These are phyloP conservation scores for Brachionus calyciflorus DNA, from an alignment of 1,140 invertebrate species.

Conservation along the genomic window DNA sequence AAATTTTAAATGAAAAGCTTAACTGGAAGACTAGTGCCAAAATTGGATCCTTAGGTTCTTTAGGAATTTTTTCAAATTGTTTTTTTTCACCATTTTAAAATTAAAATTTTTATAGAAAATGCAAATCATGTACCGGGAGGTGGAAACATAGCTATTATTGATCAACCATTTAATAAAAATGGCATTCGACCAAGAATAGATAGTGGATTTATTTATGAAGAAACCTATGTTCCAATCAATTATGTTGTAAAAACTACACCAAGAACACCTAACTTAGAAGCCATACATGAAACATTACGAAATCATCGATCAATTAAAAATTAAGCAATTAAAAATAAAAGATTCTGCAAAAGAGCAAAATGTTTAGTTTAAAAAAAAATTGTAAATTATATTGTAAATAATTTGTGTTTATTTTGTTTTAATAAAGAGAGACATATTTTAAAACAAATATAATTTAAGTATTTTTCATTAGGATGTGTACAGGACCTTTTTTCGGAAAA, in stretches of 20 bases:
- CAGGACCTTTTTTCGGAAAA: too few species aligned
- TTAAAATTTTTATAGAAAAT: slow-evolving; percentile 25
- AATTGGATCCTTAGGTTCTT: slow-evolving; percentile 40
- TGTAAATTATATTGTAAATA: too few species aligned
- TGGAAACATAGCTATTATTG: slow-evolving; percentile 14
- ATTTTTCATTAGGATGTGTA: too few species aligned
- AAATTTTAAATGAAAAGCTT: slow-evolving; percentile 39
- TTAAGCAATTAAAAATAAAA: too few species aligned
- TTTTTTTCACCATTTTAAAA: too few species aligned
- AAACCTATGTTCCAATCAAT: neutral
- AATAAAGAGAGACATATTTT: too few species aligned
- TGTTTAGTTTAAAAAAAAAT: too few species aligned
- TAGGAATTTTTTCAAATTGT: too few species aligned
- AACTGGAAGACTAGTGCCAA: slow-evolving; percentile 20
- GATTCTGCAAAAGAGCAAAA: too few species aligned
- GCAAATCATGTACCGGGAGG: slow-evolving; percentile 11
- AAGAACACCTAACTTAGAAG: neutral
- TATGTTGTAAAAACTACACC: slow-evolving; percentile 2
- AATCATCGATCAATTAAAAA: neutral
- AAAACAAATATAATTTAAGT: too few species aligned
- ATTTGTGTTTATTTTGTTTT: too few species aligned
- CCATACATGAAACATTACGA: slow-evolving; percentile 8
- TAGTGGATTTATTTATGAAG: slow-evolving; percentile 44
- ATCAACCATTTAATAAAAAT: slow-evolving; percentile 36
- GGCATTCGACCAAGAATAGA: slow-evolving; percentile 36